Evolutionary conservation across 2,797 vertebrate species (phyloP).

Genomic region (Lateolabrax maculatus): DNA sequence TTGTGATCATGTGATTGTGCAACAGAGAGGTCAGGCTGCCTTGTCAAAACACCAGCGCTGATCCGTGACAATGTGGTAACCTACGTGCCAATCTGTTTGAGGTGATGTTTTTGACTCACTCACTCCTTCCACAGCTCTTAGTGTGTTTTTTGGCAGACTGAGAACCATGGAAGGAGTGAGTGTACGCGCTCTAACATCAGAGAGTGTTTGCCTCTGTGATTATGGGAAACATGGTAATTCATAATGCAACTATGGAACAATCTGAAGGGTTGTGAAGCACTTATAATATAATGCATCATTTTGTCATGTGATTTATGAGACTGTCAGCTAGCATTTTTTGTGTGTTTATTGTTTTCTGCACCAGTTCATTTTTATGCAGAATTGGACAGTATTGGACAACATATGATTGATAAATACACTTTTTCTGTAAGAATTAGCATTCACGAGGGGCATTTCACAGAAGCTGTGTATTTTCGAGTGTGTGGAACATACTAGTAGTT

Average conservation of each 20-base stretch:
- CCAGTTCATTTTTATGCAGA: slow-evolving; percentile 6
- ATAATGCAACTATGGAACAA: slow-evolving; percentile 29
- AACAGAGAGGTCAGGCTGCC: slow-evolving; percentile 72
- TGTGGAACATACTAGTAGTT: too few relatives aligned
- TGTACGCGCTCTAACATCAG: not conserved
- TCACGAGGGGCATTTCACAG: not conserved
- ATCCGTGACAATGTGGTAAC: slow-evolving; percentile 72
- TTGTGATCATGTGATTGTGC: slow-evolving; percentile 83
- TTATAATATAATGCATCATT: slow-evolving; percentile 33
- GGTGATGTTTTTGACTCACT: slow-evolving; percentile 33
- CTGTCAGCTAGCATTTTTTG: not conserved
- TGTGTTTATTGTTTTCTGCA: slow-evolving; percentile 21
- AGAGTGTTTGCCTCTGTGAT: slow-evolving; percentile 4
- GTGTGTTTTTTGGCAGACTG: slow-evolving; percentile 5
- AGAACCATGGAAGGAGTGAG: not conserved
- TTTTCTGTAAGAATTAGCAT: not conserved
- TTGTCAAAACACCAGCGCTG: slow-evolving; percentile 79
- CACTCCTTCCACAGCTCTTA: slow-evolving; percentile 6
- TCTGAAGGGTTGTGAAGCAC: slow-evolving; percentile 13
- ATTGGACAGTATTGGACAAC: slow-evolving; percentile 4
- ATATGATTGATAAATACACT: not conserved
- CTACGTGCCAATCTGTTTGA: slow-evolving; percentile 56
- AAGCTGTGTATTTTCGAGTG: not conserved
- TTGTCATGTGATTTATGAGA: slow-evolving; percentile 33
- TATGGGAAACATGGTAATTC: not conserved